Base-by-base conservation (phyloP, 2,888 invertebrate species). In the Athalia circularis region DNA sequence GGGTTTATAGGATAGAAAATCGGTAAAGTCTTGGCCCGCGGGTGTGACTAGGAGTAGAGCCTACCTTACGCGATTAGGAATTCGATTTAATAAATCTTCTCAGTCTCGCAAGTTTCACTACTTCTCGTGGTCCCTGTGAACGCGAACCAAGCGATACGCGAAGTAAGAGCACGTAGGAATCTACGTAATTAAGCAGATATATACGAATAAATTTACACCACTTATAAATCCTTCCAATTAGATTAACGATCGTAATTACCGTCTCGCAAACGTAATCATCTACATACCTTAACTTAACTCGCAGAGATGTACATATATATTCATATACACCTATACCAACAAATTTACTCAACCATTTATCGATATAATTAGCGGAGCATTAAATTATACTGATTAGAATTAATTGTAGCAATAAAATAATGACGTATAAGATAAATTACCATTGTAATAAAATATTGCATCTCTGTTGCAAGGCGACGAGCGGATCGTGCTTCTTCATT, bases 181-280 rank as follows among this genome's bases (percentile, higher is more conserved):
- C 82, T 81, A 80, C 81, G 86, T 86, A 88, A 87, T 87, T 87
- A 86, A 87, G 86, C 84, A 83, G 82, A 81, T 84, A 84, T 83
- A 85, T 84, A 80, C 82, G 85, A 87, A 87, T 86, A 87, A 87
- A 87, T 88, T 87, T 85, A 84, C 87, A 85, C 82, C 83, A 83
- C 84, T 84, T 83, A 84, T 87, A 87, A 87, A 87, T 87, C 87
- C 85, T 87, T 86, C 87, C 83, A 84, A 84, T 85, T 86, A 84
- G 87, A 87, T 86, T 86, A 87, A 87, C 85, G 86, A 84, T 85
- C 81, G 87, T 85, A 87, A 87, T 87, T 87, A 87, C 86, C 86
- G 29, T 80, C 54, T 13, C 72, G 13, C 15, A 43, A 68, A 47
- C 65, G 64, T 70, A 77, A 77, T 70, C 61, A 67, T 61, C 57